Percentiles rank a stretch among this genome's conserved stretches.
phyloP scores from a whole-genome alignment of 2,113 vertebrate species.

The Coracopsis vasa region DNA sequence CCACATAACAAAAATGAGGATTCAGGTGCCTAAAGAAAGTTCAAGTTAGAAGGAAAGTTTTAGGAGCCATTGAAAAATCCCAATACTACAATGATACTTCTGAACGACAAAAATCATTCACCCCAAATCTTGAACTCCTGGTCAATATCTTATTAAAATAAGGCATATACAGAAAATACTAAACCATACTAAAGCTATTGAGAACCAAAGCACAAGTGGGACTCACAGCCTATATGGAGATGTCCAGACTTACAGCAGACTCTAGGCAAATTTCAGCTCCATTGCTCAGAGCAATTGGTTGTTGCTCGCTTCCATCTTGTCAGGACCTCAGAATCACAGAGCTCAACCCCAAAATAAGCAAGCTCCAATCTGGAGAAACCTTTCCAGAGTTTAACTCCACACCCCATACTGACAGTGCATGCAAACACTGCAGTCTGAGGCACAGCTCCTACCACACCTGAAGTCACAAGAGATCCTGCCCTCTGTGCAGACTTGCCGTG shows the following conservation, averaged over 20 bases:
- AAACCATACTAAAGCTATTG: not conserved
- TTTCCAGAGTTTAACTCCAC: not conserved
- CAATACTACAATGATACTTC: not conserved
- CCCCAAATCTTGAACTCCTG: not conserved
- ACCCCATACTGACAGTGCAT: accelerated
- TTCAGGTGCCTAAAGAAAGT: not conserved
- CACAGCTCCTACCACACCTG: not conserved
- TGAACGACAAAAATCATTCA: not conserved
- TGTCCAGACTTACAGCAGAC: not conserved
- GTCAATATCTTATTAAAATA: not conserved
- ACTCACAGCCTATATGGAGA: not conserved
- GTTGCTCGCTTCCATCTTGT: not conserved
- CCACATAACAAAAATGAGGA: not conserved
- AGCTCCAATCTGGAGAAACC: not conserved
- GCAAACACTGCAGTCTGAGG: not conserved
- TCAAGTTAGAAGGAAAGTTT: not conserved
- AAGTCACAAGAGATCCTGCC: not conserved
- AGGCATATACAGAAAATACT: not conserved
- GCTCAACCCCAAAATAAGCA: not conserved
- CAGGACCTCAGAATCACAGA: not conserved
- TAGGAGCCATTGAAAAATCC: not conserved
- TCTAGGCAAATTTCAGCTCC: not conserved
- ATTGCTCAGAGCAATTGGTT: not conserved
- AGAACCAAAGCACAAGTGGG: not conserved
- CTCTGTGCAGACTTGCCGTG: accelerated